A percentile compares a stretch with the other conserved stretches of the same genome.
phyloP scores from a whole-genome alignment of 1,140 invertebrate species.

The Microplitis mediator region DNA sequence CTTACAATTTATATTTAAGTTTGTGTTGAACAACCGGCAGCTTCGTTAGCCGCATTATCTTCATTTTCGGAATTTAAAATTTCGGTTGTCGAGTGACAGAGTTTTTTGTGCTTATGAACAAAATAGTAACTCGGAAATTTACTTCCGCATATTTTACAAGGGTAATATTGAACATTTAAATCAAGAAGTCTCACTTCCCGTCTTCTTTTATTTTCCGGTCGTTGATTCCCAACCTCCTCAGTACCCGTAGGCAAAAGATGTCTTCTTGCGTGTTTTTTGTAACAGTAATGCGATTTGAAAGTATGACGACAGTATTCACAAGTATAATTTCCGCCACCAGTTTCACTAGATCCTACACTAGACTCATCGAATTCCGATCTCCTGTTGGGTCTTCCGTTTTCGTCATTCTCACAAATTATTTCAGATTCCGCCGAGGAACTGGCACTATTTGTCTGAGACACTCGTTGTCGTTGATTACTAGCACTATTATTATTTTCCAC shows the following conservation, averaged over 20 bases:
- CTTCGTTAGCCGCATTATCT: slow-evolving; percentile 57
- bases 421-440: slow-evolving; percentile 43
- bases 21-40: slow-evolving; percentile 26
- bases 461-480: slow-evolving; percentile 10
- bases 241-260: slow-evolving; percentile 65
- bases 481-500: not conserved
- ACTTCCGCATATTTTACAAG: slow-evolving; percentile 88
- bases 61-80: slow-evolving; percentile 21
- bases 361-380: slow-evolving; percentile 25
- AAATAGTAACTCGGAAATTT: slow-evolving; percentile 94
- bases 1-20: not conserved
- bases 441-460: slow-evolving; percentile 35
- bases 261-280: slow-evolving; percentile 77
- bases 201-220: slow-evolving; percentile 34
- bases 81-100: slow-evolving; percentile 70
- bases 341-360: slow-evolving; percentile 20
- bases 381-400: slow-evolving; percentile 38
- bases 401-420: slow-evolving; percentile 46
- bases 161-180: slow-evolving; percentile 88
- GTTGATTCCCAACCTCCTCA: slow-evolving; percentile 32
- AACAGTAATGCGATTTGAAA: slow-evolving; percentile 83
- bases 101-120: slow-evolving; percentile 87
- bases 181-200: slow-evolving; percentile 71
- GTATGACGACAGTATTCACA: slow-evolving; percentile 81
- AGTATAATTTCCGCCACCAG: slow-evolving; percentile 61